Evolutionary conservation across 53 echinoderm and acorn worm species (phyloP), one percentile per base, ranked within the genome.

Genomic region (Stichopus horrens): DNA sequence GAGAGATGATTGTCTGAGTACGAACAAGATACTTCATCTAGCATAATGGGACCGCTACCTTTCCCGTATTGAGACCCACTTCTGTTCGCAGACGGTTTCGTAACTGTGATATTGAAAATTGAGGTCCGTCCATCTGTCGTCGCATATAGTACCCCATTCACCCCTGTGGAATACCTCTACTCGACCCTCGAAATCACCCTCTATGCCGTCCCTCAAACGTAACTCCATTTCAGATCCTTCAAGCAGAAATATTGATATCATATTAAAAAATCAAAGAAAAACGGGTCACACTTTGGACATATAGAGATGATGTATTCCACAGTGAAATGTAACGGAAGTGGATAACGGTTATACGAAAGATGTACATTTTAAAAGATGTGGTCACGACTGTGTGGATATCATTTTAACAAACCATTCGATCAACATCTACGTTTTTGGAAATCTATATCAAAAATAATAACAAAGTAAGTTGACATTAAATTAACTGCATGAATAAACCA

Each of bases 61-160:
- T 63, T 16, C 16, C 63, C 63, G 16, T 13, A 63, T 4, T 63
- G 5, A 7, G 11, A 10, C 11, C 16, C 16, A 10, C 11, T 6
- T 6, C 4, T 63, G 63, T 63, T 63, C 7, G 16, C 63, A 63
- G 16, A 63, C 63, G 16, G 63, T 16, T 13, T 63, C 63, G 63
- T 63, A 10, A 7, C 63, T 63, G 63, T 63, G 16, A 37, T 37
- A 37, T 37, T 37, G 37, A 37, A 37, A 37, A 10, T 13, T 63
- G 16, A 4, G 4, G 16, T 0, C 16, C 11, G 11, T 55, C 79
- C 79, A 79, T 9, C 54, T n/a, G 54, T 79, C 79, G 53, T 79
- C 79, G 19, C 79, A 79, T 7, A 79, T 54, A 16, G 79, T 79
- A 51, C 79, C 79, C 79, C 79, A 79, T 6, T 53, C 79, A 79